phyloP scores from a whole-genome alignment of 2,888 invertebrate genomes.

The Acanthosepion pharaonis region DNA sequence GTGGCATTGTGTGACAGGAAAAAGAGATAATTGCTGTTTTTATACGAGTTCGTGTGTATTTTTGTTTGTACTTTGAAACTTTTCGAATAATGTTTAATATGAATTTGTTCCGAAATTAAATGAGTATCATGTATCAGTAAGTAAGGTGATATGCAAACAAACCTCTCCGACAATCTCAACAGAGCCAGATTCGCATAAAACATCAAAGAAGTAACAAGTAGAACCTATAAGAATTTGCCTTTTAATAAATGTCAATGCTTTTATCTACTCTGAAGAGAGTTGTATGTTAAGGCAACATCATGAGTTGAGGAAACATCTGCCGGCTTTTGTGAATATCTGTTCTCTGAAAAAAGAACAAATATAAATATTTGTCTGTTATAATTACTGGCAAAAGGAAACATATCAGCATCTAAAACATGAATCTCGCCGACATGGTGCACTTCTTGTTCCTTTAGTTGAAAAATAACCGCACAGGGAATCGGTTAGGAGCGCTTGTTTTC shows the following conservation, averaged over 20 bases:
- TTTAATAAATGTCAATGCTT: background rate
- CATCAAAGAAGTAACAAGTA: slow-evolving; percentile 10
- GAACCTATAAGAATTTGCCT: background rate
- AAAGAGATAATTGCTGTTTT: background rate
- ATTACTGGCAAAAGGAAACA: background rate
- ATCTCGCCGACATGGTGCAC: background rate
- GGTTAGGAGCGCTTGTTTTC: slow-evolving; percentile 4
- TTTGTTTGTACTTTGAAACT: background rate
- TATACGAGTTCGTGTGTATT: background rate
- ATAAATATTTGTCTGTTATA: background rate
- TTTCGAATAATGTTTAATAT: background rate
- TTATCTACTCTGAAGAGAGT: background rate
- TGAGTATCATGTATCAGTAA: background rate
- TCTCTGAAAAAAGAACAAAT: background rate
- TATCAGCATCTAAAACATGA: background rate
- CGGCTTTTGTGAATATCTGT: background rate
- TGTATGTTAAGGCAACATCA: too few species aligned
- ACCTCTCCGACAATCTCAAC: background rate
- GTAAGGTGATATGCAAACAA: background rate
- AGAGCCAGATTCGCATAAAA: background rate
- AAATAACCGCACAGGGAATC: background rate
- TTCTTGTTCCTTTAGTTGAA: background rate
- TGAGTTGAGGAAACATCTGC: slow-evolving; percentile 33
- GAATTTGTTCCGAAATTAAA: slow-evolving; percentile 18
- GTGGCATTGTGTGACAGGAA: too few species aligned